phyloP scores from a whole-genome alignment of 2,888 invertebrate species.

The Odontocerum albicorne region DNA sequence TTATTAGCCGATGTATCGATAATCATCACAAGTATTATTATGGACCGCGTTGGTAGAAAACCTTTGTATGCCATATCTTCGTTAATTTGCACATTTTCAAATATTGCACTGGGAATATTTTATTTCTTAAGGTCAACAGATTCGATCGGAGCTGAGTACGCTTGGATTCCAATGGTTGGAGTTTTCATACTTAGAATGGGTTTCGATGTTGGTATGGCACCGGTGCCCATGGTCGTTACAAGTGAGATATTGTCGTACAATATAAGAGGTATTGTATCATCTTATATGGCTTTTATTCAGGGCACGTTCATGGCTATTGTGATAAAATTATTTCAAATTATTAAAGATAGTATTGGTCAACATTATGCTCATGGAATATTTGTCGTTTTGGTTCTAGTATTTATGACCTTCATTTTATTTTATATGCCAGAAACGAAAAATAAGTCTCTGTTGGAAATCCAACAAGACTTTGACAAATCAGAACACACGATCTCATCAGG shows the following conservation, averaged over 20 bases:
- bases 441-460: constrained; percentile 33
- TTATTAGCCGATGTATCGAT: constrained; percentile 25
- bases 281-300: constrained; percentile 34
- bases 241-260: constrained; percentile 36
- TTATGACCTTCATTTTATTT: constrained; percentile 27
- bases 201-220: constrained; percentile 29
- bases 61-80: constrained; percentile 29
- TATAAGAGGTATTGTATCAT: constrained; percentile 30
- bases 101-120: constrained; percentile 25
- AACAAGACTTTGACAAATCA: constrained; percentile 25
- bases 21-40: constrained; percentile 25
- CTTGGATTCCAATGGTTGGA: constrained; percentile 32
- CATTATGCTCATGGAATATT: constrained; percentile 30
- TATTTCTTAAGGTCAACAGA: constrained; percentile 18
- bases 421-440: constrained; percentile 36
- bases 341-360: constrained; percentile 31
- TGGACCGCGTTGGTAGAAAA: constrained; percentile 34
- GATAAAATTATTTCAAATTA: constrained; percentile 31
- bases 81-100: constrained; percentile 26
- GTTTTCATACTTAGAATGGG: constrained; percentile 32
- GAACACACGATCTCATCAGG: neutral
- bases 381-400: constrained; percentile 18
- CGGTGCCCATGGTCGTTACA: constrained; percentile 33
- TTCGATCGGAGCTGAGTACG: constrained; percentile 21
- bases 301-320: constrained; percentile 25